phyloP scores from a whole-genome alignment of 2,888 invertebrate species.

The Plagodis pulveraria region DNA sequence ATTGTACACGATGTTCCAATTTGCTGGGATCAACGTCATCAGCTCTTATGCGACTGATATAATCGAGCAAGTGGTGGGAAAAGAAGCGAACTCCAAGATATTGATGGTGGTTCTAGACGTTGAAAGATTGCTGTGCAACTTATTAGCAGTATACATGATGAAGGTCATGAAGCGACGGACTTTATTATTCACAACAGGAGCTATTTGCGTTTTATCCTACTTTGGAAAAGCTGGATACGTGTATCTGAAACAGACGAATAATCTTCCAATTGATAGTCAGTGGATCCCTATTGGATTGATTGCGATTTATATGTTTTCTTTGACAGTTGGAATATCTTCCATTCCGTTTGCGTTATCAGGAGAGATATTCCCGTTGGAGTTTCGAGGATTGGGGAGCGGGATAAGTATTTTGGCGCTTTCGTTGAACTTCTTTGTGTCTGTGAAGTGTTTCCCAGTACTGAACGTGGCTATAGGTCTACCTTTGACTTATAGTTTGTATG shows the following conservation, averaged over 20 bases:
- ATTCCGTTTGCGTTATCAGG: constrained; percentile 90
- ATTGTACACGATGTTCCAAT: constrained; percentile 87
- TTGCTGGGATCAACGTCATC: constrained; percentile 89
- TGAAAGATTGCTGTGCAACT: constrained; percentile 86
- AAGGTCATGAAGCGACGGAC: constrained; percentile 85
- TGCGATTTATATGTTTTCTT: constrained; percentile 83
- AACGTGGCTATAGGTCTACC: constrained; percentile 78
- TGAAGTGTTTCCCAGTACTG: constrained; percentile 87
- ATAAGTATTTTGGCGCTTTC: constrained; percentile 86
- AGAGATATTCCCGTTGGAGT: constrained; percentile 87
- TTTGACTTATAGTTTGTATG: constrained; percentile 86
- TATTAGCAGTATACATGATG: constrained; percentile 85
- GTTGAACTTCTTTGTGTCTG: constrained; percentile 86
- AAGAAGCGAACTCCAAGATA: constrained; percentile 85
- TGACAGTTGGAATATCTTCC: constrained; percentile 86
- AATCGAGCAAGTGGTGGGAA: constrained; percentile 84
- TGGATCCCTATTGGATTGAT: constrained; percentile 80
- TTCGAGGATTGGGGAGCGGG: constrained; percentile 87
- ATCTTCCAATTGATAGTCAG: constrained; percentile 62
- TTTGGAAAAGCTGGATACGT: constrained; percentile 79
- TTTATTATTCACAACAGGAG: constrained; percentile 84
- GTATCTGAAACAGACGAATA: constrained; percentile 60
- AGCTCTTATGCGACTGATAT: constrained; percentile 89
- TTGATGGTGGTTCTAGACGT: constrained; percentile 87
- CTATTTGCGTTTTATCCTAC: constrained; percentile 85